Evolutionary conservation across 2,113 vertebrate species (phyloP), one percentile per base, ranked within the genome.

Genomic region (Pleuronectes platessa): DNA sequence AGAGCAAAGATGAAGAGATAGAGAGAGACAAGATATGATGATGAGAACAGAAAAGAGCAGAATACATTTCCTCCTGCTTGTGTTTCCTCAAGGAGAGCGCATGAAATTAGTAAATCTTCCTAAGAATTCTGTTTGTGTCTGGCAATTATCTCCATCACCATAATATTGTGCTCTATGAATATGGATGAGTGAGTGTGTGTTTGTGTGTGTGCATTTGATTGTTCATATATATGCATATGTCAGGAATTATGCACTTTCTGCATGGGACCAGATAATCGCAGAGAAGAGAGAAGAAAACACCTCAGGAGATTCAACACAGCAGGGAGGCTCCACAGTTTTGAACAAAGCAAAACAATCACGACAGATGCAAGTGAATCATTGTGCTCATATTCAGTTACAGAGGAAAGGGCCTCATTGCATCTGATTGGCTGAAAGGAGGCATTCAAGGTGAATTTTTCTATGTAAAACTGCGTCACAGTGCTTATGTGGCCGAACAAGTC

Each of bases 141-240:
- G 12, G n/a, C 59, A 78, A 45, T 81, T 58, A 68, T 73, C 64
- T n/a, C 26, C 61, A 84, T 75, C 27, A 47, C 24, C 60, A 61
- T 63, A 76, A 69, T 31, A 63, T 35, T n/a, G 47, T 45, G 45
- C 62, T 59, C n/a, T 24, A 47, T 74, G 75, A 90, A 88, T 86
- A 70, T 74, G 61, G 40, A 77, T 76, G 23, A 42, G 49, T 67
- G 45, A 71, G 60, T 64, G 63, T 45, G 64, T 74, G 60, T n/a
- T n/a, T 64, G 60, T 64, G 60, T 51, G 64, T 24, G 55, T 40
- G 37, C 37, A 40, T 17, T 59, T 31, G 68, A 71, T 60, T 80
- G 66, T 71, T 73, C 68, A 18, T 27, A 51, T 62, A 37, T 83
- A 58, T 74, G 68, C 55, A 73, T 72, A 63, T 60, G 61, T 53